Base-by-base conservation (phyloP, 2,113 vertebrate species). In the Gymnarchus niloticus region DNA sequence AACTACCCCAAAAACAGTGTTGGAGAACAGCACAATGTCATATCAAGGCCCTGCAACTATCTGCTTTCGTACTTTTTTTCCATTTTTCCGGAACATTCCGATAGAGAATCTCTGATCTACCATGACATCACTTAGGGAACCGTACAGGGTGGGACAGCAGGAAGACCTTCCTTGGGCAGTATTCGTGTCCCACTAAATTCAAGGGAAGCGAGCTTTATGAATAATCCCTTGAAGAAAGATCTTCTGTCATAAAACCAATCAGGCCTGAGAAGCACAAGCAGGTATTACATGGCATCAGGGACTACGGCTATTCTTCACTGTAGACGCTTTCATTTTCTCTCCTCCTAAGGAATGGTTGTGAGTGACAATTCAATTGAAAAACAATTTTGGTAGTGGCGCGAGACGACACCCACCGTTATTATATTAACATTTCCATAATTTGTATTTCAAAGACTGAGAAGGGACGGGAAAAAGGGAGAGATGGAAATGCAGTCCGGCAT, bases 371-470 rank as follows among this genome's bases (percentile, higher is more conserved):
- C 81, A 56, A 82, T 82, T 82, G 48, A 56, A 82, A 82, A 82
- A 56, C 23, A 56, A 82, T 54, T 54, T 54, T 82, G 49, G 49
- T 28, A 56, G 81, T 19, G 25, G 81, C 28, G 17, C 51, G 56
- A 82, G 51, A 28, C n/a, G 81, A 82, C 81, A 56, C 28, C n/a
- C 81, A 54, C 25, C 25, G 49, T 82, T 82, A 54, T 82, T 82
- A 82, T 82, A 54, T 82, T 82, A 82, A 82, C 81, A 82, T 56
- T 54, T 82, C 81, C 81, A 82, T 82, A 56, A 82, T 82, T 82
- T 82, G 81, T 82, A 82, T 82, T 56, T 54, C 81, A 82, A 82
- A 82, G 51, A 28, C 81, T 23, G 28, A 82, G 81, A 21, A 23
- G 23, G 77, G 77, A 81, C 48, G 77, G 49, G 44, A 51, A 46